Evolutionary conservation across 2,113 vertebrate species (phyloP), one percentile per base, ranked within the genome.

Genomic region (Elephantulus edwardii): DNA sequence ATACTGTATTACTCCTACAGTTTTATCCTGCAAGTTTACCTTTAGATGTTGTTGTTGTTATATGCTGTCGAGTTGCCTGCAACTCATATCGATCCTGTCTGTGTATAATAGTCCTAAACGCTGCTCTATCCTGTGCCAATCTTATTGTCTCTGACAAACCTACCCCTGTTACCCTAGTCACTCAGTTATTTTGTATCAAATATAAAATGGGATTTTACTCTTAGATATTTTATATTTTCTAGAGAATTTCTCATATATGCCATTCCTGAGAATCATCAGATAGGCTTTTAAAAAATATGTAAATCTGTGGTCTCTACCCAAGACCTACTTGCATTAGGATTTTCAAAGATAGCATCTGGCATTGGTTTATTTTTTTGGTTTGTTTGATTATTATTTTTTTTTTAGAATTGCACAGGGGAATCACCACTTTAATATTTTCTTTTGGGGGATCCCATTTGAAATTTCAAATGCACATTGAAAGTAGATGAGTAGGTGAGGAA

Each of bases 401-500:
- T 72, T 68, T 78, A 83, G 70, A 62, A 62, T 60, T 71, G 14
- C 28, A 54, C 48, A 66, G 77, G 71, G 22, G 26, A 28, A 6
- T 60, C 2, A 3, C 17, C 58, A 38, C 35, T 72, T 88, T 82
- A 77, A 12, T 40, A 7, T 71, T 93, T 76, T 77, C 66, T 66
- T 92, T 92, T 89, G 72, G 84, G n/a, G 68, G 26, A 20, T 33
- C 38, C 9, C 6, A 72, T 86, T 66, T 78, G 48, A 88, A 90
- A 68, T 89, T 52, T 62, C 91, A n/a, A 60, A 54, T 81, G 14
- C 11, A 54, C 3, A n/a, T 24, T 70, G 54, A 58, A 66, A 78
- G 13, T 17, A 72, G n/a, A 72, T 1, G 26, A 78, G 35, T 22
- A 52, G 35, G 20, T 38, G 35, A 52, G 20, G 16, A 75, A 38